These are phyloP conservation scores for Cheilosia variabilis DNA, from an alignment of 2,888 invertebrate genomes.

Conservation along the genomic window DNA sequence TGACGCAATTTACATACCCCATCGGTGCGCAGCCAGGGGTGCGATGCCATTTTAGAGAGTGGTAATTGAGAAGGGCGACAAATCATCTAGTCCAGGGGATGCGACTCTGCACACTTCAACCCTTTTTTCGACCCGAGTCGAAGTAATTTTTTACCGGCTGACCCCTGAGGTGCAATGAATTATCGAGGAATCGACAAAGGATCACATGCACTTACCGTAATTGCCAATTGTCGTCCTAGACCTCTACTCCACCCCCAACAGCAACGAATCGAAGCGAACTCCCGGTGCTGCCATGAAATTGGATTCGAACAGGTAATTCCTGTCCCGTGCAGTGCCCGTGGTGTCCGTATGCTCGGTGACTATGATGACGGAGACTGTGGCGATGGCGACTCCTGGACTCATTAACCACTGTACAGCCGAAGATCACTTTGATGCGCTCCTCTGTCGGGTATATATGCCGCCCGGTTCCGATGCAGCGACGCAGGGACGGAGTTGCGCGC, in stretches of 20 bases:
- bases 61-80: conserved; percentile 73
- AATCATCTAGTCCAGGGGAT: conserved; percentile 53
- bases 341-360: conserved; percentile 9
- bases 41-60: conserved; percentile 67
- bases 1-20: conserved; percentile 77
- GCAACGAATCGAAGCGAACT: conserved; percentile 27
- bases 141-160: conserved; percentile 59
- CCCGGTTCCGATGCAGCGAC: conserved; percentile 53
- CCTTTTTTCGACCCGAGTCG: conserved; percentile 44
- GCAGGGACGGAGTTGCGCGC: conserved; percentile 3
- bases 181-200: conserved; percentile 66
- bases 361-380: conserved; percentile 32
- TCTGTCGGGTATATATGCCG: conserved; percentile 30
- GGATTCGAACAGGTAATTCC: conserved; percentile 66
- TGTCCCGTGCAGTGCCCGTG: conserved; percentile 24
- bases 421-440: conserved; percentile 48
- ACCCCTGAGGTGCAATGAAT: conserved; percentile 72
- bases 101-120: conserved; percentile 36
- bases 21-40: neutral
- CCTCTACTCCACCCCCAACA: conserved; percentile 34
- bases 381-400: conserved; percentile 65
- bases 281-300: conserved; percentile 63
- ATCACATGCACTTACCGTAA: conserved; percentile 74
- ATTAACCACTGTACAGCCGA: conserved; percentile 62
- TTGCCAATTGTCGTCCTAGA: conserved; percentile 72